phyloP scores from a whole-genome alignment of 2,888 invertebrate species.

The Automeris io region DNA sequence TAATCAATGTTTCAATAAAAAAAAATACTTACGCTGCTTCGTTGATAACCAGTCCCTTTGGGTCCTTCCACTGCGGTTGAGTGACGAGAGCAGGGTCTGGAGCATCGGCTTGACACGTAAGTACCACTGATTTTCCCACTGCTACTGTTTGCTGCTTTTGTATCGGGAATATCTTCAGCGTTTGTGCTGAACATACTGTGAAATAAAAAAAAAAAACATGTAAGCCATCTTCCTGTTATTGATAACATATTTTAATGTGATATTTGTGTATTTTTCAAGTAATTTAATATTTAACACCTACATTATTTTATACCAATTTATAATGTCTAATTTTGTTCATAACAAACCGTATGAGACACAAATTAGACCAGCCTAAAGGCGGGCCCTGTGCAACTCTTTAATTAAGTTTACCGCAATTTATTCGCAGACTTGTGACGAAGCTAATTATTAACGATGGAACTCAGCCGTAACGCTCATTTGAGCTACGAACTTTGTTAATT shows the following conservation, averaged over 20 bases:
- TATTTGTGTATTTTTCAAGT: neutral
- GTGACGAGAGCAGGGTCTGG: conserved; percentile 81
- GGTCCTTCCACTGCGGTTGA: conserved; percentile 88
- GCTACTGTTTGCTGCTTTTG: conserved; percentile 83
- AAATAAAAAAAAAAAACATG: conserved; percentile 17
- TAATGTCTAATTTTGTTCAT: conserved; percentile 6
- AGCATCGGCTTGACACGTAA: conserved; percentile 87
- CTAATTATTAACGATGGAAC: conserved; percentile 27
- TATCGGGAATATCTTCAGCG: conserved; percentile 82
- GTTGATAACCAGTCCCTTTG: conserved; percentile 81
- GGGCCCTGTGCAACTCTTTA: conserved; percentile 37
- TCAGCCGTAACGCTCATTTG: conserved; percentile 16
- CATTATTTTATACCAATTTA: conserved; percentile 4
- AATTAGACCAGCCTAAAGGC: conserved; percentile 8
- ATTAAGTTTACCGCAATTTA: conserved; percentile 58
- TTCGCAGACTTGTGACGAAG: conserved; percentile 48
- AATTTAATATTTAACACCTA: too few relatives aligned
- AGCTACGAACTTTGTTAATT: conserved; percentile 4
- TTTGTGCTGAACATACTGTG: conserved; percentile 63
- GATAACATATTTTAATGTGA: neutral
- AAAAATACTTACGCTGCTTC: conserved; percentile 78
- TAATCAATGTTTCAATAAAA: too few relatives aligned
- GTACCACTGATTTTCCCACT: conserved; percentile 84
- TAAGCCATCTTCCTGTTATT: neutral
- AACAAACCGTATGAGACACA: conserved; percentile 6